Base-by-base conservation (phyloP, 2,888 invertebrate genomes). In the Microplitis manilae region DNA sequence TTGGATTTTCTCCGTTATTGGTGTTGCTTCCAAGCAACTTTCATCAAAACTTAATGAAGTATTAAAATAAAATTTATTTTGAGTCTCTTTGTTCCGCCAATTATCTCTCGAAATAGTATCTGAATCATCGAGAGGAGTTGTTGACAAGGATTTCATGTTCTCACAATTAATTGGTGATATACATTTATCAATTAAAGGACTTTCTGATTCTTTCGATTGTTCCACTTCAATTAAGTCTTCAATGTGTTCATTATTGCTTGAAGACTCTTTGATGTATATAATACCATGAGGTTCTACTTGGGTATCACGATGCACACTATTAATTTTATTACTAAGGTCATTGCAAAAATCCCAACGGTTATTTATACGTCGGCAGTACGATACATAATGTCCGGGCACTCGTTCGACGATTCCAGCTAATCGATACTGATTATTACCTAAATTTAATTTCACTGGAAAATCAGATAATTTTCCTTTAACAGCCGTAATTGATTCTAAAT, bases 101-200 rank as follows among this genome's bases (percentile, higher is more conserved):
- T 77, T 69, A n/a, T 77, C 77, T 68, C 73, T 73, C 40, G 8
- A 20, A 5, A 60, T 73, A 2, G 65, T 74, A 62, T 77, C 77
- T 6, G 77, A 73, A 59, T 77, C 68, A 68, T 77, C 73, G 8
- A 73, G 62, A 60, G 73, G 59, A 41, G 59, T 68, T 72, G 40
- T 73, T 60, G 39, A 40, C 20, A 7, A 62, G 2, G 9, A 77
- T 40, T n/a, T n/a, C 9, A 15, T 17, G 41, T 17, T 15, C 41
- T 13, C 17, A n/a, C 39, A 59, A 59, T 5, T 59, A 59, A 13
- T 39, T 69, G 40, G 17, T 41, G 8, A 30, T 41, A 60, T 62
- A 20, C 61, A 71, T 39, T 40, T 17, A 15, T 60, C 72, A 9
- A 17, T 9, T 40, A 41, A 6, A n/a, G 13, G 39, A 39, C 13